Evolutionary conservation across 2,113 vertebrate genomes (phyloP).

Genomic region (Apistogramma diplotaenia): DNA sequence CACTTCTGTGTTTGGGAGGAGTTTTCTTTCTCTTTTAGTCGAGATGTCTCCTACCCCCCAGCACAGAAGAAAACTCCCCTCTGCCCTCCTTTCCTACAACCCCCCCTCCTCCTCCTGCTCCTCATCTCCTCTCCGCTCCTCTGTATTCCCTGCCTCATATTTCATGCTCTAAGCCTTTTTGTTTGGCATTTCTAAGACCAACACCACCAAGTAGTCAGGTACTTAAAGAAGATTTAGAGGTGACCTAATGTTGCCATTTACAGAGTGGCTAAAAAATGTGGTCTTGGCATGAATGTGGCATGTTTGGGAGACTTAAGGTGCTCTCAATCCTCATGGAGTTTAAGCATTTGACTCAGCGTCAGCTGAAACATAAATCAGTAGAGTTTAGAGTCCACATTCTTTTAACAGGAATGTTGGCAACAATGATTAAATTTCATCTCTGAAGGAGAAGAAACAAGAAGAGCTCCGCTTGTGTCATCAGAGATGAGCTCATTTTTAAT

Average conservation of each 20-base stretch:
- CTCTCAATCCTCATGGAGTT: conserved; percentile 21
- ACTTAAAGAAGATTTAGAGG: conserved; percentile 46
- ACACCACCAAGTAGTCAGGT: conserved; percentile 33
- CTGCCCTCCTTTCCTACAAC: background rate
- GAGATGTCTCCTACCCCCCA: conserved; percentile 57
- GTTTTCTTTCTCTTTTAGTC: conserved; percentile 57
- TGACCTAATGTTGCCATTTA: conserved; percentile 50
- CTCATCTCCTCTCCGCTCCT: conserved; percentile 4
- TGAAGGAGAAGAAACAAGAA: conserved; percentile 7
- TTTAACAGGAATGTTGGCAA: background rate
- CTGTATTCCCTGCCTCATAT: conserved; percentile 55
- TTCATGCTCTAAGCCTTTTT: conserved; percentile 62
- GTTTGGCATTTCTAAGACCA: conserved; percentile 38
- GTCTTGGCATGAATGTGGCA: conserved; percentile 3
- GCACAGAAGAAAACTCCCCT: conserved; percentile 50
- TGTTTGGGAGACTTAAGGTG: conserved; percentile 30
- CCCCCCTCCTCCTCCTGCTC: conserved; percentile 11
- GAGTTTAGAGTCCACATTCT: background rate
- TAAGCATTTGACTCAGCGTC: background rate
- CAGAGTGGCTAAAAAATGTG: conserved; percentile 3
- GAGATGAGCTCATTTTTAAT: conserved; percentile 30
- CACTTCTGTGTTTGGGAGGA: conserved; percentile 62
- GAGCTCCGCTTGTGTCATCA: conserved; percentile 15
- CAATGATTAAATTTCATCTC: background rate
- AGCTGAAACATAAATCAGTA: conserved; percentile 23